Conservation (phyloP, 2,888 invertebrate species). For the Apamea sordens region DNA sequence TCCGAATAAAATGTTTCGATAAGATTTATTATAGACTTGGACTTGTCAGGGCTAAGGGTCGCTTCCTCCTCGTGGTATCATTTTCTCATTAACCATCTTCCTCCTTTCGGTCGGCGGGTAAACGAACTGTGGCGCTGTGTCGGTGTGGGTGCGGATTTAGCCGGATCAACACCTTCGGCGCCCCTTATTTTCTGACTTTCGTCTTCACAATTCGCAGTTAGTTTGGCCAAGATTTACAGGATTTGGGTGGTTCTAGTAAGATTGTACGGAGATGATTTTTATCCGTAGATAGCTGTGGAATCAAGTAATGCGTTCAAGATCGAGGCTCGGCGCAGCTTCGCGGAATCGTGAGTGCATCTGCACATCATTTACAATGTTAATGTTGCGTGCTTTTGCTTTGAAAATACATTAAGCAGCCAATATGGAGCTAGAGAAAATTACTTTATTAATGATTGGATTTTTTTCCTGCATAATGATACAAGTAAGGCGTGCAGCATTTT, state of each 20-base stretch:
- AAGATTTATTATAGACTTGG: conserved; percentile 67
- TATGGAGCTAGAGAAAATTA: conserved; percentile 73
- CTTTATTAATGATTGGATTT: conserved; percentile 72
- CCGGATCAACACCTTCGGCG: conserved; percentile 67
- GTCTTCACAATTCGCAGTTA: conserved; percentile 61
- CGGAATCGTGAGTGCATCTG: conserved; percentile 72
- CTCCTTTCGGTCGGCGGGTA: conserved; percentile 64
- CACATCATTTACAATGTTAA: conserved; percentile 80
- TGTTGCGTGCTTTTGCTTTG: conserved; percentile 75
- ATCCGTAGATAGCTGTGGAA: conserved; percentile 50
- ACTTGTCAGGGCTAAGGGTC: conserved; percentile 66
- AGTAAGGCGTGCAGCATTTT: conserved; percentile 45
- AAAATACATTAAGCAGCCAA: conserved; percentile 73
- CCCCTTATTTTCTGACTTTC: conserved; percentile 64
- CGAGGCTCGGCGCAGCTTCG: conserved; percentile 67
- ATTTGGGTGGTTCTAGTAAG: conserved; percentile 61
- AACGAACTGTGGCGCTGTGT: conserved; percentile 63
- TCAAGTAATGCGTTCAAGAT: conserved; percentile 67
- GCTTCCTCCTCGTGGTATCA: conserved; percentile 68
- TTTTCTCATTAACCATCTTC: conserved; percentile 69
- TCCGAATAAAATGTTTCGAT: conserved; percentile 66
- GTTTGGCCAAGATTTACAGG: conserved; percentile 56
- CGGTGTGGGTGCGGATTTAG: conserved; percentile 65
- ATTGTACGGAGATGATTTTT: conserved; percentile 64
- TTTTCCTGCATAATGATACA: conserved; percentile 64